Evolutionary conservation across 2,113 vertebrate species (phyloP), one percentile per base, ranked within the genome.

Genomic region (Chaenogobius annularis): DNA sequence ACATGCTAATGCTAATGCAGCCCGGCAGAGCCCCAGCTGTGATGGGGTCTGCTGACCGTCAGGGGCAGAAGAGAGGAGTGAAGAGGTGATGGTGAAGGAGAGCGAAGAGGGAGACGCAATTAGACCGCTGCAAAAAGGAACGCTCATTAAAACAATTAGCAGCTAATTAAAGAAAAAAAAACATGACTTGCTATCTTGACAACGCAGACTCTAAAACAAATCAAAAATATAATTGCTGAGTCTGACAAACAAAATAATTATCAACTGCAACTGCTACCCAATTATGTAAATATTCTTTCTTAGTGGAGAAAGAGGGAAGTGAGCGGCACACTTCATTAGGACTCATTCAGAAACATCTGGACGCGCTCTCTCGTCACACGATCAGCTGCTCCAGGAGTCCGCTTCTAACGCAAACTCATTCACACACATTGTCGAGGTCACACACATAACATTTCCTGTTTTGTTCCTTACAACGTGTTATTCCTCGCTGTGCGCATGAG

Each of bases 341-440:
- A 54, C 26, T 72, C 67, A 71, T 74, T 86, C 55, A 22, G 14
- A 54, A 40, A 73, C 84, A 86, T 92, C 89, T 91, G 89, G 75
- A 85, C 87, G 70, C 83, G 61, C 66, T 90, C 82, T 86, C 64
- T 12, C 61, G 8, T 87, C 83, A 80, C 70, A 48, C 79, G 83
- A 82, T 74, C 75, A 63, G 70, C 82, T 68, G 69, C 56, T 83
- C 78, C 68, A 83, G 44, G 46, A 66, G 54, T 77, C 72, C 73
- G 61, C 75, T 81, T 74, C 65, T 68, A 72, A 67, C 47, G 62
- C 73, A 68, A 40, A 74, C 68, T 59, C 17, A 19, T 40, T 37
- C 44, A 74, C 58, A 65, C 70, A 63, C 47, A 69, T 23, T 56
- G 55, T 58, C 66, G 74, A 54, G 54, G 47, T 67, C 69, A 61